These are phyloP conservation scores for Crotalus helleri DNA, from an alignment of 2,113 vertebrate species.

Conservation along the genomic window DNA sequence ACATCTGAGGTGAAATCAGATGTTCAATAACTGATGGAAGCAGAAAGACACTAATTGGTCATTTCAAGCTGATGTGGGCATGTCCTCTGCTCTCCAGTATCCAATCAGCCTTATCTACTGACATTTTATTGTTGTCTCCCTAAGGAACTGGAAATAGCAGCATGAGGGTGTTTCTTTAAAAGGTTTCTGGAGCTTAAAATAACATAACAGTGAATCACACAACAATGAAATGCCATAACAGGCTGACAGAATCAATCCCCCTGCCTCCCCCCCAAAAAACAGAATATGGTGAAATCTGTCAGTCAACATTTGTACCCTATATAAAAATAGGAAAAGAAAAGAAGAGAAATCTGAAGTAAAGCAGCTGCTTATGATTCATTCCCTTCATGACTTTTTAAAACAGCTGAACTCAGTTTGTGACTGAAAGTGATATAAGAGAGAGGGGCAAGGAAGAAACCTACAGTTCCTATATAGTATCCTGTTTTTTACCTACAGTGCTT, in stretches of 20 bases:
- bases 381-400: background rate
- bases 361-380: background rate
- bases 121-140: background rate
- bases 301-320: background rate
- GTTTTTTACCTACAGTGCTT: background rate
- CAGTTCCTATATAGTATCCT: background rate
- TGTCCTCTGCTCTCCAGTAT: background rate
- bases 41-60: background rate
- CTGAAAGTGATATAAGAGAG: background rate
- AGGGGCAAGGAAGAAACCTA: background rate
- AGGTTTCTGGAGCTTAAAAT: background rate
- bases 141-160: background rate
- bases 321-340: background rate
- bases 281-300: background rate
- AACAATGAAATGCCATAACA: background rate
- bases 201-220: background rate
- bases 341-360: background rate
- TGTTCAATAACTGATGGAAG: background rate
- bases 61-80: background rate
- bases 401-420: background rate
- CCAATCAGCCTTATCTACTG: background rate
- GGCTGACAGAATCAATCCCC: background rate
- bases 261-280: background rate
- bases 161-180: background rate
- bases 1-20: background rate